Base-by-base conservation (phyloP, 2,797 vertebrate species). In the Sandelia bainsii region DNA sequence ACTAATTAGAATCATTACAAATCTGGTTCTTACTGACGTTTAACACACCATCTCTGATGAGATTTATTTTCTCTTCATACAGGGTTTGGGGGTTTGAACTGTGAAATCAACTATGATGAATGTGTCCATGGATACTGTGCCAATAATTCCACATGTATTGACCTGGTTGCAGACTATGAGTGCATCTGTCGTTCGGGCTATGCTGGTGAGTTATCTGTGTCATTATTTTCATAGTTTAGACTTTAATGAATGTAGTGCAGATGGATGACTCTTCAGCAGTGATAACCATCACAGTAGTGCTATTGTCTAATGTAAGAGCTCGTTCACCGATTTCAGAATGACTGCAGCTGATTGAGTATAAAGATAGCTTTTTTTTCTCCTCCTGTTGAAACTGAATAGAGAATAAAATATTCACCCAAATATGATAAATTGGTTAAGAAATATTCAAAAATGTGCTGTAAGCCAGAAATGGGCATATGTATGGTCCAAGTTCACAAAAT, bases 71-170 rank as follows among this genome's bases (percentile, higher is more conserved):
- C 51, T 77, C 65, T 58, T 81, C 23, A 76, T 69, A 62, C 67
- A 95, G 91, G 91, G 77, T 95, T 94, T 83, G 82, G 82, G 78
- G 93, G 93, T 58, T 66, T 87, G 77, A 93, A 91, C 88, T 95
- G 92, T 94, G 93, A 96, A 92, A 93, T 92, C 82, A 92, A 89
- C 87, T 80, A 92, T 93, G 89, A 95, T 93, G 94, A 95, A 83
- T 95, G 93, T 74, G 81, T 48, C 83, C 90, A 82, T 0, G 88
- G 86, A 77, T 93, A 95, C 88, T 95, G 91, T 84, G 80, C 91
- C 89, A 95, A 87, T 83, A 94, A 95, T 90, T 94, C 93, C 70
- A 93, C 91, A 27, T 95, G 92, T 81, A 91, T 94, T 91, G 94
- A 95, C 80, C 89, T 95, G 78, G 86, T 92, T 80, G 88, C 78